Evolutionary conservation across 2,797 vertebrate species (phyloP).

Genomic region (Myoxocephalus aenaeus): DNA sequence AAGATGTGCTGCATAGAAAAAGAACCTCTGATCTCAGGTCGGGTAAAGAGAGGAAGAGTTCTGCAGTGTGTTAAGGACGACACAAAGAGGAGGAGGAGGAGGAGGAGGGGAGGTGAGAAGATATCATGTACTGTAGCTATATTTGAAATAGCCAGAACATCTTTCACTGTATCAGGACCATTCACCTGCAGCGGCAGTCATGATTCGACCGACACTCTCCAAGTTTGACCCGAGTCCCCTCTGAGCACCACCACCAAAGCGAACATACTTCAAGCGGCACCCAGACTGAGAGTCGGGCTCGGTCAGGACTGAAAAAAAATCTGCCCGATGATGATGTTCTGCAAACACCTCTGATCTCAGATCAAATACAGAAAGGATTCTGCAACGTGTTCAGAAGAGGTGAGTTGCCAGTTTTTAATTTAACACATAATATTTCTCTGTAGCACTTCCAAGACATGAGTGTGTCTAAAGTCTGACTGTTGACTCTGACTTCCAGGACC

Average conservation of each 20-base stretch:
- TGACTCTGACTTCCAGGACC: neutral
- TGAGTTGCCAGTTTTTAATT: neutral
- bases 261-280: neutral
- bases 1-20: too few species aligned
- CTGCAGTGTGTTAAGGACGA: too few species aligned
- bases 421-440: neutral
- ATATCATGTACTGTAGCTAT: too few species aligned
- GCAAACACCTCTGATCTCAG: neutral
- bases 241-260: neutral
- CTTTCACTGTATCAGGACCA: too few species aligned
- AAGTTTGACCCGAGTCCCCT: neutral
- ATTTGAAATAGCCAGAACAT: too few species aligned
- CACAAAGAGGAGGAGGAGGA: too few species aligned
- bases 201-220: neutral
- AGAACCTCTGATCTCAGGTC: too few species aligned
- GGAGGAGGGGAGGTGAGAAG: too few species aligned
- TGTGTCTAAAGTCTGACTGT: neutral
- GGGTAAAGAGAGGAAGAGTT: too few species aligned
- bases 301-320: neutral
- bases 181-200: neutral
- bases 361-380: neutral
- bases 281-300: neutral
- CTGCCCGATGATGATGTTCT: neutral
- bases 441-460: neutral
- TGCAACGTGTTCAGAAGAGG: neutral